Evolutionary conservation across 2,797 vertebrate species (phyloP).

Genomic region (Lacerta agilis): DNA sequence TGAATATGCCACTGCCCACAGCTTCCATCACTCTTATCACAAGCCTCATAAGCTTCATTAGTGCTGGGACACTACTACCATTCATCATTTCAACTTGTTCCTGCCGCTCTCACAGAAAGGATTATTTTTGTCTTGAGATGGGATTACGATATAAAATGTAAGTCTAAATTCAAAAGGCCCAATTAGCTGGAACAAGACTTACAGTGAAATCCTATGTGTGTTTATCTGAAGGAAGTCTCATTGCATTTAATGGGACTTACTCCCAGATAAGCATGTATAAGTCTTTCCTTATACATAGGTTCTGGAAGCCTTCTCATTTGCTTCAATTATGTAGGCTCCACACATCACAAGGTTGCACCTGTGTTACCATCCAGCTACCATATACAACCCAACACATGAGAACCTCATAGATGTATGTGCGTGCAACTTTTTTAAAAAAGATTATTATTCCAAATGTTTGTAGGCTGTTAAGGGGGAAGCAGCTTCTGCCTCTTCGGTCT

Average conservation of each 20-base stretch:
- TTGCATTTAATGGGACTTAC: background rate
- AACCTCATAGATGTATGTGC: background rate
- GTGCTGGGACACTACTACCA: background rate
- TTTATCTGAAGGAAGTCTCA: background rate
- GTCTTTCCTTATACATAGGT: no score
- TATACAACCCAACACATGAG: background rate
- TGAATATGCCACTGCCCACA: conserved; percentile 8
- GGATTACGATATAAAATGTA: conserved; percentile 2
- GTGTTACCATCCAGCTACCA: background rate
- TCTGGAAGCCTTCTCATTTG: background rate
- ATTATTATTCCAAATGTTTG: no score
- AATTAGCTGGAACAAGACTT: background rate
- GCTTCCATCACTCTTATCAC: background rate
- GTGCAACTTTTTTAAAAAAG: no score
- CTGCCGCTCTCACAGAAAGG: conserved; percentile 3
- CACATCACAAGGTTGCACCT: background rate
- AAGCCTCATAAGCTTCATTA: conserved; percentile 21
- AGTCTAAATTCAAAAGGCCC: background rate
- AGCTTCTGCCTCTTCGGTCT: no score
- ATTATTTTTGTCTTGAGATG: background rate
- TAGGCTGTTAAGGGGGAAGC: no score
- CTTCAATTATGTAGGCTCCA: background rate
- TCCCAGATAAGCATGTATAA: background rate
- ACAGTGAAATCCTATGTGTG: background rate
- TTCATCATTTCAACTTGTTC: conserved; percentile 20